Conservation (phyloP, 2,113 vertebrate species). For the Struthidea cinerea region DNA sequence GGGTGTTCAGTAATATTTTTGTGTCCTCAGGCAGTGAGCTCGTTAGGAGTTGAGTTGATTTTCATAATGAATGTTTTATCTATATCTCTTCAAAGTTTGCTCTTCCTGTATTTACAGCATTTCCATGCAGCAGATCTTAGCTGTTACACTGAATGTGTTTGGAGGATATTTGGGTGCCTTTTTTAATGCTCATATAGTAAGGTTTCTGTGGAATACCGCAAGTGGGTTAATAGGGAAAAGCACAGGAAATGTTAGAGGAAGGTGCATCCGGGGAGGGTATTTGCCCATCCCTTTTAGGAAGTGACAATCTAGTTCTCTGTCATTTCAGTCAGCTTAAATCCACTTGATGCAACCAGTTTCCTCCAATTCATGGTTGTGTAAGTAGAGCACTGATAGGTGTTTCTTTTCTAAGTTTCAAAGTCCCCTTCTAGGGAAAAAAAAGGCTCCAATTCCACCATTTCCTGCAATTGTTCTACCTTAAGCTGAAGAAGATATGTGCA, state of each 20-base stretch:
- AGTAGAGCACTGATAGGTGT: conserved; percentile 64
- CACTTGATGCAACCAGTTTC: conserved; percentile 68
- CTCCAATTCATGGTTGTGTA: conserved; percentile 71
- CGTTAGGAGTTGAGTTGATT: neutral
- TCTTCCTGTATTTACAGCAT: neutral
- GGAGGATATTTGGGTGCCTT: neutral
- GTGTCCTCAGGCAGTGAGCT: neutral
- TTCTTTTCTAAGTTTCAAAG: conserved; percentile 65
- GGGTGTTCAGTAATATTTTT: neutral
- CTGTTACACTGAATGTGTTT: neutral
- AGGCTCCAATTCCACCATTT: conserved; percentile 73
- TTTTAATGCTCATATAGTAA: neutral
- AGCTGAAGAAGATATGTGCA: conserved; percentile 71
- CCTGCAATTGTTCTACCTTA: conserved; percentile 80
- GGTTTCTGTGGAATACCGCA: neutral
- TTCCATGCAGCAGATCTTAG: neutral
- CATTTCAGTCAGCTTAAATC: conserved; percentile 64
- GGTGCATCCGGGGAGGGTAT: conserved; percentile 72
- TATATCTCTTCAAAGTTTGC: neutral
- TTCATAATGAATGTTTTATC: neutral
- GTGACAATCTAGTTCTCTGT: conserved; percentile 65
- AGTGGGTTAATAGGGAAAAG: conserved; percentile 42
- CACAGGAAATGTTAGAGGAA: conserved; percentile 70
- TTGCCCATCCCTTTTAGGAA: conserved; percentile 69
- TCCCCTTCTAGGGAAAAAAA: conserved; percentile 70